Percentiles rank a stretch among this genome's conserved stretches.
Evolutionary conservation across 2,888 invertebrate genomes (phyloP).

Genomic region (Tanypteryx hageni): DNA sequence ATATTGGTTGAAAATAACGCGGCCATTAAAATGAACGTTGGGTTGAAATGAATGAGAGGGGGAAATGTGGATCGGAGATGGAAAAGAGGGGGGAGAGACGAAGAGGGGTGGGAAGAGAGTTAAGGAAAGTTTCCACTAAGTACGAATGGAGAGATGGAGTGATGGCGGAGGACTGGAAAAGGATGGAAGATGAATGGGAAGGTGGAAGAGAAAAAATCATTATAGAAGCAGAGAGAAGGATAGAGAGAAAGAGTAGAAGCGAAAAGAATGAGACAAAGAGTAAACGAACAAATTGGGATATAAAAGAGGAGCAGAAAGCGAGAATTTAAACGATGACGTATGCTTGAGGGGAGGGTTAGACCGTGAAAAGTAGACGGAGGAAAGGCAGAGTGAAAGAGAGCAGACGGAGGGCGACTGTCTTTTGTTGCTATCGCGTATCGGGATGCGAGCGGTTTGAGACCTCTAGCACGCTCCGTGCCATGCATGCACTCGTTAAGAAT

Average conservation of each 20-base stretch:
- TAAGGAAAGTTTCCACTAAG: too few species aligned
- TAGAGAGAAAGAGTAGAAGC: not conserved
- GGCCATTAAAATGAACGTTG: too few species aligned
- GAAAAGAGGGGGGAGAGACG: not conserved
- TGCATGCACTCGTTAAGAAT: not conserved
- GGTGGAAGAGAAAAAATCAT: not conserved
- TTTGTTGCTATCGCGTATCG: slow-evolving; percentile 30
- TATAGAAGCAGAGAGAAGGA: not conserved
- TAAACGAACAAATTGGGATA: not conserved
- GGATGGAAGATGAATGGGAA: not conserved
- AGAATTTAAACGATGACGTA: slow-evolving; percentile 33
- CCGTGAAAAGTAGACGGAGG: too few species aligned
- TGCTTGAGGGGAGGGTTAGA: not conserved
- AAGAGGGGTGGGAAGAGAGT: not conserved
- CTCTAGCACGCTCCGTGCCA: not conserved
- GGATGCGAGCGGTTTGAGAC: not conserved
- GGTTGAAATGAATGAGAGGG: too few species aligned
- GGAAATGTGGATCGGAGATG: too few species aligned
- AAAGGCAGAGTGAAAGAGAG: not conserved
- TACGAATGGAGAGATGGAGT: too few species aligned
- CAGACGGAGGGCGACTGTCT: not conserved
- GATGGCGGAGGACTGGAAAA: not conserved
- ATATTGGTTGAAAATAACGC: too few species aligned
- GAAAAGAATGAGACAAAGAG: not conserved
- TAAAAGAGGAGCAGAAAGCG: not conserved